Evolutionary conservation across 2,797 vertebrate species (phyloP).

Genomic region (Pogonophryne albipinna): DNA sequence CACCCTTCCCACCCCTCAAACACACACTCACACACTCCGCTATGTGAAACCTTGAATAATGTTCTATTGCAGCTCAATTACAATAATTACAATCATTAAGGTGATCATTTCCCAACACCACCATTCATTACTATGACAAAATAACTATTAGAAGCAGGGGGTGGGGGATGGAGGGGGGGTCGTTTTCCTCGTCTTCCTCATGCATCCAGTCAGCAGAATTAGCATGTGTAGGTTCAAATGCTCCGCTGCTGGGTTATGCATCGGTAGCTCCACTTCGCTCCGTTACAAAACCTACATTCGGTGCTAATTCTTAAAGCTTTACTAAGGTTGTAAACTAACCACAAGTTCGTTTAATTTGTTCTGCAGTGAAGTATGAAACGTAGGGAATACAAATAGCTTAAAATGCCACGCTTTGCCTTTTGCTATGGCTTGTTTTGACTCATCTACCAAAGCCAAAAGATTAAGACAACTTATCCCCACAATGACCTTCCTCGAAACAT

Average conservation of each 20-base stretch:
- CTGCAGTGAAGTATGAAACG: too few relatives aligned
- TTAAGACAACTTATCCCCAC: too few relatives aligned
- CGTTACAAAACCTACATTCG: too few relatives aligned
- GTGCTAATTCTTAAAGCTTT: too few relatives aligned
- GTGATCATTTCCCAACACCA: constrained; percentile 59
- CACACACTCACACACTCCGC: constrained; percentile 24
- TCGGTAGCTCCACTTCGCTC: too few relatives aligned
- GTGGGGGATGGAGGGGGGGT: constrained; percentile 6
- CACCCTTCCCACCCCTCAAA: constrained; percentile 30
- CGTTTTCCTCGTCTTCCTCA: not conserved
- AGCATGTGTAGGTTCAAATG: not conserved
- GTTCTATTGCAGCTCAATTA: constrained; percentile 63
- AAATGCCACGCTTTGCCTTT: too few relatives aligned
- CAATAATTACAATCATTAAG: constrained; percentile 73
- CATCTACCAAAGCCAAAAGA: too few relatives aligned
- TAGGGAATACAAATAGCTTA: too few relatives aligned
- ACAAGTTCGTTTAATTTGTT: not conserved
- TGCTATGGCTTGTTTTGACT: too few relatives aligned
- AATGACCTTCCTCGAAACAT: too few relatives aligned
- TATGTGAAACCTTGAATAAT: constrained; percentile 41
- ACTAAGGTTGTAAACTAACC: not conserved
- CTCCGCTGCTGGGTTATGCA: too few relatives aligned
- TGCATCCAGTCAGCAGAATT: not conserved
- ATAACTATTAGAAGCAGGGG: constrained; percentile 57
- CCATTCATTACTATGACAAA: constrained; percentile 59